Evolutionary conservation across 2,113 vertebrate genomes (phyloP), one percentile per base, ranked within the genome.

Genomic region (Aegypius monachus): DNA sequence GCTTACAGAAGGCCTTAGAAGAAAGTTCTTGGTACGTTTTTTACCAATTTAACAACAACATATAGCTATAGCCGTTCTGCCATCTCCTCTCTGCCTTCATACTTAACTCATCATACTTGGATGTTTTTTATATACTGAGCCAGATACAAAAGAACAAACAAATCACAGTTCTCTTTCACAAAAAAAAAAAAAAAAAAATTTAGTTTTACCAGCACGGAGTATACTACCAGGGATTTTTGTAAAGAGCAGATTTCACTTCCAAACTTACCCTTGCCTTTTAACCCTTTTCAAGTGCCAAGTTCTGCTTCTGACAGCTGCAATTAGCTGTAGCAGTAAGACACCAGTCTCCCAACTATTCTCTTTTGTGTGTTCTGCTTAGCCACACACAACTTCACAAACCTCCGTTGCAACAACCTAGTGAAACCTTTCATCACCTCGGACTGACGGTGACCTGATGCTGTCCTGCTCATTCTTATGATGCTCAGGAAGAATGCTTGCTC

Each of bases 391-490:
- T 53, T 68, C 45, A 80, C 17, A 56, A 68, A 68, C 11, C 42
- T 67, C 62, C 38, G 12, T 0, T 3, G 48, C 56, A 89, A 72
- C 26, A 74, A 52, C 17, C 7, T 1, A 42, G 50, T 7, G 22
- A 73, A 45, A 80, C 11, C 32, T 16, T 40, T 45, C 32, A 26
- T 1, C 29, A 34, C 42, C 50, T 43, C 5, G 2, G 40, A 48
- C 14, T 9, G 15, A 45, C 1, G 5, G 36, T 13, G 55, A 81
- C 59, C 25, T 45, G 43, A 43, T 18, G 13, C 25, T 27, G 13
- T 47, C 32, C 52, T 78, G 45, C 45, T 42, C 13, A 7, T 52
- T 63, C 26, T 34, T 29, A 13, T 0, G 0, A 53, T 5, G 6
- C 14, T 45, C 34, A 17, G 20, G 55, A 52, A 25, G 13, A 90